These are phyloP conservation scores for Resseliella maxima DNA, from an alignment of 2,888 invertebrate species.

Conservation along the genomic window DNA sequence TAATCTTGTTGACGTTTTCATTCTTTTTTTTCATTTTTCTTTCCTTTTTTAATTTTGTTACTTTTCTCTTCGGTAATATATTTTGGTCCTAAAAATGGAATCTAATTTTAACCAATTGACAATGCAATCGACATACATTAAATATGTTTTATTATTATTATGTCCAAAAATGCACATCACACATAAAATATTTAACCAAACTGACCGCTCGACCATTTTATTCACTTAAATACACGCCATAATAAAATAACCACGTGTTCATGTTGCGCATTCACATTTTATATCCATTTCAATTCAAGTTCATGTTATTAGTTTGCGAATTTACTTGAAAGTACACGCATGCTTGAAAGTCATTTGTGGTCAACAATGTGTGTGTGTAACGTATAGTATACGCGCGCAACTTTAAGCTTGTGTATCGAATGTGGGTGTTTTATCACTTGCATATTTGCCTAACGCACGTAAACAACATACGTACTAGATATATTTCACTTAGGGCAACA, in stretches of 20 bases:
- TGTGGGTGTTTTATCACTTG: too few species aligned
- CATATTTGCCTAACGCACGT: too few species aligned
- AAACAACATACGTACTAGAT: too few species aligned
- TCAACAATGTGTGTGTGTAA: not conserved
- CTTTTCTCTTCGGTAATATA: not conserved
- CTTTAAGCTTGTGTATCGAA: too few species aligned
- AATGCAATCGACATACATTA: not conserved
- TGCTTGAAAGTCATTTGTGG: not conserved
- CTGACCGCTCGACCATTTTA: conserved; percentile 6
- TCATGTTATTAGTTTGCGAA: not conserved
- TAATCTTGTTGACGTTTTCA: too few species aligned
- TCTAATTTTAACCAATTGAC: conserved; percentile 25
- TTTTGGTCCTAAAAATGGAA: not conserved
- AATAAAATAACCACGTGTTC: conserved; percentile 1
- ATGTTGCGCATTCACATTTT: not conserved
- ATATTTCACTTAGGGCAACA: too few species aligned
- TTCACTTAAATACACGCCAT: not conserved
- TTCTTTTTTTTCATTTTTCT: too few species aligned
- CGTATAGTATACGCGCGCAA: too few species aligned
- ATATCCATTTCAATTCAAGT: not conserved
- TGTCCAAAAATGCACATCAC: too few species aligned
- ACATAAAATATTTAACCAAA: not conserved
- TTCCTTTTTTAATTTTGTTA: too few species aligned
- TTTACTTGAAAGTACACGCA: not conserved
- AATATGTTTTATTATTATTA: too few species aligned